Conservation (phyloP, 2,797 vertebrate genomes). For the Eospalax fontanierii region DNA sequence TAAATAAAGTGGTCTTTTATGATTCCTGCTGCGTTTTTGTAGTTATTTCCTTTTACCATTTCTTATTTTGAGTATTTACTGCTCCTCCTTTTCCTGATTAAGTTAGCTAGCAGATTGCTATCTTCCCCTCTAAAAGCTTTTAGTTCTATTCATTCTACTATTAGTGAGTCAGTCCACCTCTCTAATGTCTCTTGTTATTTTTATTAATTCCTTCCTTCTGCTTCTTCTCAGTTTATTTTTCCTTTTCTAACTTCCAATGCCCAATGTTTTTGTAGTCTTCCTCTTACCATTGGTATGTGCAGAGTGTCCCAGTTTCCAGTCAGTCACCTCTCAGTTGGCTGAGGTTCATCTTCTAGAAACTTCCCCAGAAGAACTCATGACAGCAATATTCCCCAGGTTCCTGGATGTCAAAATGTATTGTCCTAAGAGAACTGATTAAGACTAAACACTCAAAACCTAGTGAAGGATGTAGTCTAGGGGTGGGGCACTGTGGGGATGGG, state of each 20-base stretch:
- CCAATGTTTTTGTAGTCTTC: neutral
- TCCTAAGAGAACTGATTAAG: conserved; percentile 20
- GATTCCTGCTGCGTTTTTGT: conserved; percentile 59
- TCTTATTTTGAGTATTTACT: conserved; percentile 17
- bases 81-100: conserved; percentile 19
- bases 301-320: neutral
- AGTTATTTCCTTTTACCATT: conserved; percentile 34
- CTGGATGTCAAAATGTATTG: conserved; percentile 13
- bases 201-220: conserved; percentile 48
- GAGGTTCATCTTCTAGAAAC: conserved; percentile 10
- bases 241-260: conserved; percentile 26
- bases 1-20: conserved; percentile 62
- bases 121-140: conserved; percentile 43
- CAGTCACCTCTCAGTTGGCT: neutral
- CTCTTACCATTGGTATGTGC: neutral
- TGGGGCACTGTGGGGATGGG: neutral
- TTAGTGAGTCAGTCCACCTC: neutral
- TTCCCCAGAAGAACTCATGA: neutral
- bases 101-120: conserved; percentile 40
- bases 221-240: conserved; percentile 48
- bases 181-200: conserved; percentile 50
- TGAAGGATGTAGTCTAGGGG: neutral
- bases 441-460: neutral
- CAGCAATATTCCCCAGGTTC: neutral
- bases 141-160: conserved; percentile 61